These are phyloP conservation scores for Hephaestus fuliginosus DNA, from an alignment of 2,797 vertebrate species.

Conservation along the genomic window DNA sequence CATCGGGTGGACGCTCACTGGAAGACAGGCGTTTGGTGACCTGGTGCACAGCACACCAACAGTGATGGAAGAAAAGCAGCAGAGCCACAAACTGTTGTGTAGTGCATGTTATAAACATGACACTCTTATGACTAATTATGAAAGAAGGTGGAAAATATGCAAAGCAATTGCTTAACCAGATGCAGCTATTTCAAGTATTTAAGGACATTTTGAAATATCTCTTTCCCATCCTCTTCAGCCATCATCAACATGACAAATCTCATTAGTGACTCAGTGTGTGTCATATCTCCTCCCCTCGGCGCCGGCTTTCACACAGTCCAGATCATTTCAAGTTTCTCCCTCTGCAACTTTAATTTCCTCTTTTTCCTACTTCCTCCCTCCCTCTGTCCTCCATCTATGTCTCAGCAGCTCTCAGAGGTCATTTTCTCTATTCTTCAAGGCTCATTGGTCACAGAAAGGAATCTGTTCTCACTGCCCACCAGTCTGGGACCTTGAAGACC, in stretches of 20 bases:
- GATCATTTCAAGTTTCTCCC: conserved; percentile 55
- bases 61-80: background rate
- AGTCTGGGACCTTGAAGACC: conserved; percentile 70
- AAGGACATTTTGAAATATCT: conserved; percentile 33
- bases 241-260: conserved; percentile 51
- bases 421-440: conserved; percentile 69
- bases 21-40: conserved; percentile 28
- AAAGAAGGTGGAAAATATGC: conserved; percentile 20
- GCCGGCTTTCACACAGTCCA: conserved; percentile 41
- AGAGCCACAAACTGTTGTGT: background rate
- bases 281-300: conserved; percentile 30
- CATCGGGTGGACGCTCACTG: background rate
- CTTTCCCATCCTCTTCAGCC: conserved; percentile 20
- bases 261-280: conserved; percentile 62
- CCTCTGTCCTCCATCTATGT: conserved; percentile 43
- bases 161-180: conserved; percentile 5
- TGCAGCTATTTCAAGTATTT: conserved; percentile 48
- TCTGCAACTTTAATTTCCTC: conserved; percentile 48
- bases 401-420: conserved; percentile 62
- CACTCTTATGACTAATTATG: conserved; percentile 14
- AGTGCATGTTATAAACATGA: background rate
- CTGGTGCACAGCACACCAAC: background rate
- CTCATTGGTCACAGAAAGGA: conserved; percentile 63
- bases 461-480: conserved; percentile 57
- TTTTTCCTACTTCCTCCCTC: conserved; percentile 35